A percentile compares a stretch with the other conserved stretches of the same genome.
Conservation (phyloP, 2,888 invertebrate genomes). For the Napeogenes sylphis region DNA sequence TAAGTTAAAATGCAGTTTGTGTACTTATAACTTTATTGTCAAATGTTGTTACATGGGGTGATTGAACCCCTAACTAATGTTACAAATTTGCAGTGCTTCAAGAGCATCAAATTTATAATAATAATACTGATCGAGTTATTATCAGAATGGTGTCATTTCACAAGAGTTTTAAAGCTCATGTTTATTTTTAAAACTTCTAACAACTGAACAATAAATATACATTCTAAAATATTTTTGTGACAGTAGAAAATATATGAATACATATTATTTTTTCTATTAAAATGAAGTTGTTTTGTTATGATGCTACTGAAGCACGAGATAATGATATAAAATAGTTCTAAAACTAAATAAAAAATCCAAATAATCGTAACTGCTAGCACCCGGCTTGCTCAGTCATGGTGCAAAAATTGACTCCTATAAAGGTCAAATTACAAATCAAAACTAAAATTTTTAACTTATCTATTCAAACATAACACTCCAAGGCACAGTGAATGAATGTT, state of each 20-base stretch:
- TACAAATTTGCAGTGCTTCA: conserved; percentile 58
- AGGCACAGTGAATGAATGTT: conserved; percentile 32
- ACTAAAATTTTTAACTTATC: conserved; percentile 43
- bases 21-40: conserved; percentile 66
- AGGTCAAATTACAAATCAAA: conserved; percentile 22
- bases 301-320: conserved; percentile 55
- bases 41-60: conserved; percentile 58
- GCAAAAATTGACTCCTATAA: conserved; percentile 38
- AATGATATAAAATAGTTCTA: conserved; percentile 57
- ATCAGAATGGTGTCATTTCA: conserved; percentile 12
- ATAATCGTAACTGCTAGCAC: conserved; percentile 45
- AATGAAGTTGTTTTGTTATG: conserved; percentile 18
- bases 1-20: conserved; percentile 32
- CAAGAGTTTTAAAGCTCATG: background rate
- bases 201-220: conserved; percentile 3
- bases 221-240: background rate
- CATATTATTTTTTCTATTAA: conserved; percentile 9
- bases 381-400: conserved; percentile 56
- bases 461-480: conserved; percentile 29
- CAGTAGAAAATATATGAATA: conserved; percentile 14
- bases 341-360: conserved; percentile 67
- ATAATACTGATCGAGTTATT: conserved; percentile 44
- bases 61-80: conserved; percentile 48
- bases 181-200: background rate
- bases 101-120: conserved; percentile 52